These are phyloP conservation scores for Caenorhabditis sp. DNA, from an alignment of 2,888 invertebrate genomes.

Conservation along the genomic window DNA sequence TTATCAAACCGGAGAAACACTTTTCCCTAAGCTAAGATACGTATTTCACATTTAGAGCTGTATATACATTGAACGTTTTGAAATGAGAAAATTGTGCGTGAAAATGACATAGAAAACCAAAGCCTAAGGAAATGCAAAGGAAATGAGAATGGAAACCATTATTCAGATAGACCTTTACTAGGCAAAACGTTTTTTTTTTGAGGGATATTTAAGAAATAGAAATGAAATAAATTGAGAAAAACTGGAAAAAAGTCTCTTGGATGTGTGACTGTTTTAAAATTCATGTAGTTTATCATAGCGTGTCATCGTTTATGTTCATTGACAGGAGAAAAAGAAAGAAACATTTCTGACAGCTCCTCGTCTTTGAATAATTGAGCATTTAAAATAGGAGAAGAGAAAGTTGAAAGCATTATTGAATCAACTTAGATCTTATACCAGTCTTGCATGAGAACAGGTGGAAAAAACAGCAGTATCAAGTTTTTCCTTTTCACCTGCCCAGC, in stretches of 20 bases:
- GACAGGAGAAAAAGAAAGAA: neutral
- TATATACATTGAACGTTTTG: too few relatives aligned
- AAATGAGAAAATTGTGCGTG: neutral
- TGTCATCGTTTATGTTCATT: constrained; percentile 20
- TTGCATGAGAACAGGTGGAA: neutral
- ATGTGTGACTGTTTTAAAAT: constrained; percentile 34
- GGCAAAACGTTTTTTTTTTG: neutral
- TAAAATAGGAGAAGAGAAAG: neutral
- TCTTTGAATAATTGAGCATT: constrained; percentile 1
- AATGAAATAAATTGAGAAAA: neutral
- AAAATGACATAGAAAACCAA: neutral
- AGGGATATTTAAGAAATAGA: neutral
- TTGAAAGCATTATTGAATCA: too few relatives aligned
- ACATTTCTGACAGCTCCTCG: neutral
- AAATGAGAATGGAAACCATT: constrained; percentile 18
- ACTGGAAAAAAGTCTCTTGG: neutral
- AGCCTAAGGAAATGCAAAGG: constrained; percentile 13
- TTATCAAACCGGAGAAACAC: too few relatives aligned
- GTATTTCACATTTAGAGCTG: too few relatives aligned
- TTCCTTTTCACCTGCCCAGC: neutral
- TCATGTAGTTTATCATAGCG: constrained; percentile 55
- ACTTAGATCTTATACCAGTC: neutral
- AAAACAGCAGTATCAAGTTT: neutral
- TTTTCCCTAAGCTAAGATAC: too few relatives aligned
- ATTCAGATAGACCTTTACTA: constrained; percentile 10